These are phyloP conservation scores for Corvus cornix DNA, from an alignment of 2,113 vertebrate genomes.

Conservation along the genomic window DNA sequence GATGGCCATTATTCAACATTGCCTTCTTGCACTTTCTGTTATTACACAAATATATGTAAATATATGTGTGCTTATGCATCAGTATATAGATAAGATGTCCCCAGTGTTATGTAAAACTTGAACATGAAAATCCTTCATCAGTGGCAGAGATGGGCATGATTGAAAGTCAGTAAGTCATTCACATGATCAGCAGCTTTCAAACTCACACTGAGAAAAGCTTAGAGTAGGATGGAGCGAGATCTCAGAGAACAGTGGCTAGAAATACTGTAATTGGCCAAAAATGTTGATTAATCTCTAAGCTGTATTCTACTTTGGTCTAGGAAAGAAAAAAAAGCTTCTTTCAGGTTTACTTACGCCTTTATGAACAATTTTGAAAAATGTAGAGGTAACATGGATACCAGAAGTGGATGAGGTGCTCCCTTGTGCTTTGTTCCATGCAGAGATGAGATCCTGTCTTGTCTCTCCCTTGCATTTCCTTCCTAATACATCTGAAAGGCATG, in stretches of 20 bases:
- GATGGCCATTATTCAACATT: not conserved
- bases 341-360: not conserved
- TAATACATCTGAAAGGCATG: not conserved
- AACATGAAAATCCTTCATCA: not conserved
- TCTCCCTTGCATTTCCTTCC: not conserved
- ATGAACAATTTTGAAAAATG: not conserved
- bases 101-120: not conserved
- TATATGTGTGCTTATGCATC: not conserved
- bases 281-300: not conserved
- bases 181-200: not conserved
- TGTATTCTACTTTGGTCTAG: not conserved
- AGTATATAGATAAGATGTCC: not conserved
- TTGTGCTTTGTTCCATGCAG: not conserved
- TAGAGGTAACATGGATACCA: not conserved
- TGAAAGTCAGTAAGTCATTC: not conserved
- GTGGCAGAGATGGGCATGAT: not conserved
- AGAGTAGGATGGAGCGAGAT: not conserved
- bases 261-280: not conserved
- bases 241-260: not conserved
- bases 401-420: not conserved
- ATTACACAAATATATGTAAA: not conserved
- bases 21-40: not conserved
- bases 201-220: not conserved
- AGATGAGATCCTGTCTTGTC: not conserved
- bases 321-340: not conserved